phyloP scores from a whole-genome alignment of 1,140 invertebrate genomes.

The Batillaria attramentaria region DNA sequence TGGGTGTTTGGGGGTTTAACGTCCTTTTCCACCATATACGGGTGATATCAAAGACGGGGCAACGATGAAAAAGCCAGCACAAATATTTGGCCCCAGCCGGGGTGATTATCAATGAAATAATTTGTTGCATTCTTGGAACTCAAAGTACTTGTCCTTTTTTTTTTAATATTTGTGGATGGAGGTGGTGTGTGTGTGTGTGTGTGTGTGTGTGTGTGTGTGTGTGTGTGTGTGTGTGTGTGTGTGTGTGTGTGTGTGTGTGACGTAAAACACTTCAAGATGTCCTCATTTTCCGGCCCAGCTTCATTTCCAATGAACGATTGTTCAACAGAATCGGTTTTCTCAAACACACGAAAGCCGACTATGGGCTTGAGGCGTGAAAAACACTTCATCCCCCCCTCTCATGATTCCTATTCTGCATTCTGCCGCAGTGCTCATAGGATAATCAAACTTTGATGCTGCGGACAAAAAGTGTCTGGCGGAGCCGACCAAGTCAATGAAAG shows the following conservation, averaged over 20 bases:
- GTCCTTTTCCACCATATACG: background rate
- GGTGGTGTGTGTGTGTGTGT: background rate
- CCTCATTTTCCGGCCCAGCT: too few relatives aligned
- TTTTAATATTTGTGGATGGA: background rate
- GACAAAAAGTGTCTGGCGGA: too few relatives aligned
- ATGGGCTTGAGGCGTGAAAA: background rate
- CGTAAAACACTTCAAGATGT: too few relatives aligned
- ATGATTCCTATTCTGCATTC: background rate
- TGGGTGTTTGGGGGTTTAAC: too few relatives aligned
- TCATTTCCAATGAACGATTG: background rate
- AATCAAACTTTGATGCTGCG: too few relatives aligned
- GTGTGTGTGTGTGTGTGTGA: background rate
- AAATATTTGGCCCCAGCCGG: background rate
- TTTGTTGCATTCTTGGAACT: background rate
- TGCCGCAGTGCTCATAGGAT: too few relatives aligned
- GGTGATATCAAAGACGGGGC: background rate
- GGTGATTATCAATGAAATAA: background rate
- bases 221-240: conserved; percentile 16
- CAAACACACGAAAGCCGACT: background rate
- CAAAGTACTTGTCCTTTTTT: background rate
- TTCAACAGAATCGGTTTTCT: background rate
- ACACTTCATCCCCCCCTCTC: background rate
- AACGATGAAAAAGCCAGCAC: background rate
- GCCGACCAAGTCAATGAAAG: too few relatives aligned
- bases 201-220: conserved; percentile 10